Conservation (phyloP, 2,797 vertebrate species). For the Ciconia nigra region DNA sequence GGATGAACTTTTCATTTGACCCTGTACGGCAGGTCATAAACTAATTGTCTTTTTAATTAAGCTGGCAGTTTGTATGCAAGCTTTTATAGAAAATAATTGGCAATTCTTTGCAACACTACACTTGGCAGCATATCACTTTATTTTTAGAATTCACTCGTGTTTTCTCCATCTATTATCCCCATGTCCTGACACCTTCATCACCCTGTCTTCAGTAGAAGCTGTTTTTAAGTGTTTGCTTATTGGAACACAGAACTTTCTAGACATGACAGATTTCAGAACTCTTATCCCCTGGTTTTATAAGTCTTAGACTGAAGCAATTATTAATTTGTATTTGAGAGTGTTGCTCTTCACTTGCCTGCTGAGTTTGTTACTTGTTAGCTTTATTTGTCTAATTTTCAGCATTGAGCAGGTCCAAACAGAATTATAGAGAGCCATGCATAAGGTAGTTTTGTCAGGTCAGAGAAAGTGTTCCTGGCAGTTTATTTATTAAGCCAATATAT, state of each 20-base stretch:
- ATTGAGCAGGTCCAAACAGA: background rate
- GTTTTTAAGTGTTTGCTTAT: background rate
- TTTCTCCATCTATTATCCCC: background rate
- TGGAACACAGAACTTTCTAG: background rate
- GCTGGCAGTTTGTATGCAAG: background rate
- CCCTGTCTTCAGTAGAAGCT: background rate
- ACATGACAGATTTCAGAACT: background rate
- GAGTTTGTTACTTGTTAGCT: background rate
- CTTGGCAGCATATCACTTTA: background rate
- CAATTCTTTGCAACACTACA: background rate
- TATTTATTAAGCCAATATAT: background rate
- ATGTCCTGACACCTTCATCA: background rate
- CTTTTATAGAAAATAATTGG: background rate
- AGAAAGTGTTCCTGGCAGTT: background rate
- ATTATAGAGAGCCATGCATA: background rate
- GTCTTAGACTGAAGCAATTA: background rate
- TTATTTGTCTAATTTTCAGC: background rate
- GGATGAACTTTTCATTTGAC: background rate
- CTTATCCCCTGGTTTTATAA: background rate
- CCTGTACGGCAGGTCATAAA: background rate
- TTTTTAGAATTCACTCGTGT: background rate
- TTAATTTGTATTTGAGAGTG: background rate
- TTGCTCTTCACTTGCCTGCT: background rate
- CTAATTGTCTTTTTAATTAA: constrained; percentile 1
- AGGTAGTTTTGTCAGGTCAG: background rate